phyloP scores from a whole-genome alignment of 1,140 invertebrate genomes.

The Pantala flavescens region DNA sequence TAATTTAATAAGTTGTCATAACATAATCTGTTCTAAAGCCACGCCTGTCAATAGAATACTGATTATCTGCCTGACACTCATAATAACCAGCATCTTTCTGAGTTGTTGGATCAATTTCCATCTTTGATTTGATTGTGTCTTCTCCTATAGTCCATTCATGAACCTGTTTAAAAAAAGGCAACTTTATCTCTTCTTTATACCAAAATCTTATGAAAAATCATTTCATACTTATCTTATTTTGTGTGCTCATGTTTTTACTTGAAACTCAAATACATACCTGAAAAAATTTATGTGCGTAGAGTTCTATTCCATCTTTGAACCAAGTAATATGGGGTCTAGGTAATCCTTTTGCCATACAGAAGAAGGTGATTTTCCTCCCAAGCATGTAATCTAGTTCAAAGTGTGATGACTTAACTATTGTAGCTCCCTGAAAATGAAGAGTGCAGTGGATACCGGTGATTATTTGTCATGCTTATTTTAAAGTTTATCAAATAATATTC shows the following conservation, averaged over 20 bases:
- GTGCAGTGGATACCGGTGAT: no score
- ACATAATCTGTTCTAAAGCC: slow-evolving; percentile 61
- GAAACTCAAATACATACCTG: slow-evolving; percentile 33
- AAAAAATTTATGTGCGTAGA: slow-evolving; percentile 44
- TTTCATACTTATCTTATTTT: neutral
- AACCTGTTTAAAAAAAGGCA: slow-evolving; percentile 30
- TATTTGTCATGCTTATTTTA: no score
- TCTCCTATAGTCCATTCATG: slow-evolving; percentile 40
- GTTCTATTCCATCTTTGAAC: slow-evolving; percentile 48
- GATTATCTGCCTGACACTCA: slow-evolving; percentile 64
- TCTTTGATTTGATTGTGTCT: slow-evolving; percentile 42
- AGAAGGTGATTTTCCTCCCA: slow-evolving; percentile 47
- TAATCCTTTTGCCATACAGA: slow-evolving; percentile 43
- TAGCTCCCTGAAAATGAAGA: slow-evolving; percentile 37
- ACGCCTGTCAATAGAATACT: slow-evolving; percentile 58
- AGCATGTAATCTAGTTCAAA: slow-evolving; percentile 49
- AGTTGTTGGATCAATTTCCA: slow-evolving; percentile 47
- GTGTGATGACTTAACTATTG: slow-evolving; percentile 44
- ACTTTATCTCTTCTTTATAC: neutral
- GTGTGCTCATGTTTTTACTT: neutral
- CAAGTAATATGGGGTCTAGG: slow-evolving; percentile 44
- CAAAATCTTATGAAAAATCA: neutral
- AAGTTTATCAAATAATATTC: neutral
- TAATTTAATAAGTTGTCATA: slow-evolving; percentile 46
- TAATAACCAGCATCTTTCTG: slow-evolving; percentile 57